phyloP scores from a whole-genome alignment of 2,888 invertebrate genomes.

The Lithosia quadra region DNA sequence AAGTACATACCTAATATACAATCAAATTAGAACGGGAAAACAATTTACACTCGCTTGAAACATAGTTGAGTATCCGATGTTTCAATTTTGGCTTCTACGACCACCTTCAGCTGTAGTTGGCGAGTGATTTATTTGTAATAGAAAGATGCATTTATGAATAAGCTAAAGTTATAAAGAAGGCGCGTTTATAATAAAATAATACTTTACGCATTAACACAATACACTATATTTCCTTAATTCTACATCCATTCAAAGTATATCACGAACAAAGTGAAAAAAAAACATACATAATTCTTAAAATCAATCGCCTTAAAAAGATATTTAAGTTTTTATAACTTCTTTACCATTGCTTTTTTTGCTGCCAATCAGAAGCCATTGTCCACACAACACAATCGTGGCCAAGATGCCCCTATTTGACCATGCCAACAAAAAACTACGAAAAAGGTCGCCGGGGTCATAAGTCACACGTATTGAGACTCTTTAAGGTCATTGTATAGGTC shows the following conservation, averaged over 20 bases:
- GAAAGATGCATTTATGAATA: background rate
- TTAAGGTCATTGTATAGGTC: conserved; percentile 62
- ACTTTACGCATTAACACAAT: background rate
- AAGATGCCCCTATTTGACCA: conserved; percentile 76
- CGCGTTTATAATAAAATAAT: background rate
- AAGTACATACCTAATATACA: no score
- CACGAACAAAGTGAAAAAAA: conserved; percentile 36
- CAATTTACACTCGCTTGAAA: background rate
- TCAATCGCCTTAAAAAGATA: conserved; percentile 31
- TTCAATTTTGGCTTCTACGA: background rate
- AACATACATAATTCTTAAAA: conserved; percentile 31
- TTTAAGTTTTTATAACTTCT: conserved; percentile 35
- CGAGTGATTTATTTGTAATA: background rate
- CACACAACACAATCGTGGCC: conserved; percentile 64
- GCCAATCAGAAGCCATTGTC: conserved; percentile 80
- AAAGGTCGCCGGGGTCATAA: conserved; percentile 69
- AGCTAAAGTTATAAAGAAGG: background rate
- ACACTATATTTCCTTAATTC: conserved; percentile 25
- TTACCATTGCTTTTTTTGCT: conserved; percentile 64
- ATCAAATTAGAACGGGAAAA: no score
- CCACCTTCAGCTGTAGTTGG: background rate
- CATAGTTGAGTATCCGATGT: background rate
- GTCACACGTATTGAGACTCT: conserved; percentile 62
- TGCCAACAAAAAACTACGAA: conserved; percentile 60
- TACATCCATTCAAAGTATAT: conserved; percentile 33